Evolutionary conservation across 2,797 vertebrate species (phyloP).

Genomic region (Enoplosus armatus): DNA sequence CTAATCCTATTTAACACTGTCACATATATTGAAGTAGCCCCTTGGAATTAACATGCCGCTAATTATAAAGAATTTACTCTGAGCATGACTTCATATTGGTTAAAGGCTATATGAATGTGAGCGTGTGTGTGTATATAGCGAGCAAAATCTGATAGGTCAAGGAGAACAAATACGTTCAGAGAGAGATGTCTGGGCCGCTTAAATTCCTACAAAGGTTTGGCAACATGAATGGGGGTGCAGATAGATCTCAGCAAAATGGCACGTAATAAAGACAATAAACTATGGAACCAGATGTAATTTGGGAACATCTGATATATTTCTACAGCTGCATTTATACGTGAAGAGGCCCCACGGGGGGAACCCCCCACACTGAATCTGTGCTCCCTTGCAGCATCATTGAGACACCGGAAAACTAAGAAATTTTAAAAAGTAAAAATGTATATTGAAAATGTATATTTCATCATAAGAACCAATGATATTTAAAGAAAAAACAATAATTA

Average conservation of each 20-base stretch:
- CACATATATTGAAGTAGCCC: conserved; percentile 69
- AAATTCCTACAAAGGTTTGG: conserved; percentile 48
- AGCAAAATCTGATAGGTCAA: conserved; percentile 68
- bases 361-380: conserved; percentile 27
- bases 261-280: conserved; percentile 28
- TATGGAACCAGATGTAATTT: conserved; percentile 1
- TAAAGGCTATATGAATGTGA: conserved; percentile 51
- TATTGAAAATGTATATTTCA: neutral
- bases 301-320: conserved; percentile 26
- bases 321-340: conserved; percentile 34
- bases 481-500: neutral
- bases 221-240: conserved; percentile 28
- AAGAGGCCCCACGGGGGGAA: conserved; percentile 12
- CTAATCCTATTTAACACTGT: conserved; percentile 67
- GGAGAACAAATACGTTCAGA: conserved; percentile 70
- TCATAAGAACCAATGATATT: neutral
- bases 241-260: conserved; percentile 14
- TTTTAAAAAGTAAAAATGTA: neutral
- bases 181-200: conserved; percentile 52
- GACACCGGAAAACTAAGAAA: neutral
- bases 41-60: conserved; percentile 62
- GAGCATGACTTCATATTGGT: conserved; percentile 62
- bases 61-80: conserved; percentile 64
- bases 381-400: neutral
- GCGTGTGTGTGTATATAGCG: conserved; percentile 40